Base-by-base conservation (phyloP, 2,888 invertebrate species). In the Orchestes rusci region DNA sequence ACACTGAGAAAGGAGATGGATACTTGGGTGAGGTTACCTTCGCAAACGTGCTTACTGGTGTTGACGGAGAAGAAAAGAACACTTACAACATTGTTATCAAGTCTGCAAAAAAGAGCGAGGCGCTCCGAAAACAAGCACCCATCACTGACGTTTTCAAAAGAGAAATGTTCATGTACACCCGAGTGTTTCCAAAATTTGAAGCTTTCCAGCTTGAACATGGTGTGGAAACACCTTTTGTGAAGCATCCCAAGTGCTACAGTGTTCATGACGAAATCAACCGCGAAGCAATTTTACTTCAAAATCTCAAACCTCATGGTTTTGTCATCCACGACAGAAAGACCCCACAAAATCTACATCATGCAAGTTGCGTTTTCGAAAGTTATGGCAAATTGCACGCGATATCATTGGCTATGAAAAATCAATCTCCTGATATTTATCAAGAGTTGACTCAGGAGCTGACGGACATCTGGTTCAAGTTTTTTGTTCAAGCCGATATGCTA, bases 291-390 rank as follows among this genome's bases (percentile, higher is more conserved):
- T 49, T 62, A 15, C 41, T 62, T 29, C 45, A 56, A 23, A 58
- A 62, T 37, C 31, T 62, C 16, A 60, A 57, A 41, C 36, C 27
- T 5, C 10, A 43, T 1, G 59, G 59, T 3, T 62, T 51, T 36
- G 54, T 53, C 4, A 27, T 61, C 8, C 58, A 60, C 44, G 56
- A 61, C 31, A 41, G 57, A 30, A 47, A 40, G 4, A 36, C 27
- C 12, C 47, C 60, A 4, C 59, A 60, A 55, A 59, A 62, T 46
- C 41, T 60, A 8, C 49, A 60, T n/a, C 62, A 62, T 42, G 52
- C 52, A 13, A 30, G 48, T 4, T 23, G 29, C 4, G 37, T 43
- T n/a, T 43, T 49, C 28, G 32, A 23, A 19, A 43, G 33, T 31
- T 61, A 61, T 42, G 60, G 55, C 0, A 43, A 45, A 23, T 53